Evolutionary conservation across 2,888 invertebrate species (phyloP), one percentile per base, ranked within the genome.

Genomic region (Tinea trinotella): DNA sequence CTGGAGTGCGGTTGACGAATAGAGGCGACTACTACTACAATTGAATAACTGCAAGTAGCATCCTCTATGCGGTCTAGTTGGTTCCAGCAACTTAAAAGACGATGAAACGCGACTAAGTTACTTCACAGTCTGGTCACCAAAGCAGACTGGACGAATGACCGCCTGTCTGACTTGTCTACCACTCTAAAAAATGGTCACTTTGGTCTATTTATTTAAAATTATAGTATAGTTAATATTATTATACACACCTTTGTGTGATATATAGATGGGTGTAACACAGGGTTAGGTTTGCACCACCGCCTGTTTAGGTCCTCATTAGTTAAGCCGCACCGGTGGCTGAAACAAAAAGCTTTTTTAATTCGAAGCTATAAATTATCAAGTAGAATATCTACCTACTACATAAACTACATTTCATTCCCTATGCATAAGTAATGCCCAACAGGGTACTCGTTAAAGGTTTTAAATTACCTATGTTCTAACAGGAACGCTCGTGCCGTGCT

Each of bases 251-350:
- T 95, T 56, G 93, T 89, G 77, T 93, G 92, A 82, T 90, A 95
- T 75, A 96, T 94, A 67, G 92, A 91, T 57, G 96, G 95, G 85
- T 95, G 93, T 59, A 91, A 78, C 63, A 84, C 80, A 60, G 90
- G 89, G 75, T 90, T 90, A 36, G 95, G 95, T 66, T 89, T 89
- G 68, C 90, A 90, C 95, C 95, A 96, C 56, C 93, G 89, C 62
- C 95, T 89, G 82, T 96, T 96, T 72, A 96, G 83, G 83, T 96
- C 95, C 80, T 93, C 92, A 71, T 92, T 93, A 66, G 93, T 92
- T 71, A 95, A 78, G 53, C 94, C 94, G 85, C 93, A 94, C 61
- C 95, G 90, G 76, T 93, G 91, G 77, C 93, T 94, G 86, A 57
- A 88, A 88, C 70, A 76, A 79, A 48, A 40, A 40, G 13, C 2